These are phyloP conservation scores for Thalassarche chlororhynchos DNA, from an alignment of 2,113 vertebrate species.

Conservation along the genomic window DNA sequence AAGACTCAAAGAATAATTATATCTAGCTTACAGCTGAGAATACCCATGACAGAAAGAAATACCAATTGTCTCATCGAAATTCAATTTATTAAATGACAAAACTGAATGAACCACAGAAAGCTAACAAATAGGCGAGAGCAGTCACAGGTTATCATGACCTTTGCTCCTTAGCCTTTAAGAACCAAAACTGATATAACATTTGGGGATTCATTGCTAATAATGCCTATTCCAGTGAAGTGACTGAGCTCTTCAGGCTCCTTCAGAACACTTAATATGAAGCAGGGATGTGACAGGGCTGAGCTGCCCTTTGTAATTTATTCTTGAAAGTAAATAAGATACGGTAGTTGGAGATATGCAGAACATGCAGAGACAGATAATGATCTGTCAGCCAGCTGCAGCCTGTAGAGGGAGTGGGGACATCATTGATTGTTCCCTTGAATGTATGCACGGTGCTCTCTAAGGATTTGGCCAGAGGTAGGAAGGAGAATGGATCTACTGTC, in stretches of 20 bases:
- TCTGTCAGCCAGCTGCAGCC: neutral
- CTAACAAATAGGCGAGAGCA: neutral
- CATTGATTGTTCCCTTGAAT: neutral
- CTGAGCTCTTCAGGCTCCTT: neutral
- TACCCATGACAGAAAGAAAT: neutral
- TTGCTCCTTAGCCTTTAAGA: neutral
- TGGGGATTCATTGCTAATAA: neutral
- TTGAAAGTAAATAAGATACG: neutral
- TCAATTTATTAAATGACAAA: neutral
- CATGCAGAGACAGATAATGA: neutral
- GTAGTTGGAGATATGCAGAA: neutral
- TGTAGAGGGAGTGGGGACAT: neutral
- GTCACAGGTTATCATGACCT: neutral
- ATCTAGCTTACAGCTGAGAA: neutral
- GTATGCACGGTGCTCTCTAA: accelerated
- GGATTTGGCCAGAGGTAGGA: neutral
- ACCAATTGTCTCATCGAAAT: neutral
- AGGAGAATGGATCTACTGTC: neutral
- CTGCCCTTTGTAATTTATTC: neutral
- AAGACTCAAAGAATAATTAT: neutral
- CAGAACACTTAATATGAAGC: neutral
- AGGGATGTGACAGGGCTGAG: neutral
- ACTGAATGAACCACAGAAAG: neutral
- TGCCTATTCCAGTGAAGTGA: neutral
- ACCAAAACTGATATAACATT: neutral